Conservation (phyloP, 2,888 invertebrate species). For the Papilio elwesi region DNA sequence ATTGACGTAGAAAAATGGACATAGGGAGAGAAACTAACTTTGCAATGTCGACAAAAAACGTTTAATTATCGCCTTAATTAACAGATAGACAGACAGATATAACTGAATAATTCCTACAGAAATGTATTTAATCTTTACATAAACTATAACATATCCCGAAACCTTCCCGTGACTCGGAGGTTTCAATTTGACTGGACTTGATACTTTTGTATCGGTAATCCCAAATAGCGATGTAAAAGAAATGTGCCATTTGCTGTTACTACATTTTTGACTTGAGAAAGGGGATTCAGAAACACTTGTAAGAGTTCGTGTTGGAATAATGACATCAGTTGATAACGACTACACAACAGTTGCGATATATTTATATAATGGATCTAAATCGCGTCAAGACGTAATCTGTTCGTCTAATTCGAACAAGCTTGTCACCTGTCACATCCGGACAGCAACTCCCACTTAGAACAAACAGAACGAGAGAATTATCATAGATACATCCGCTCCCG, state of each 20-base stretch:
- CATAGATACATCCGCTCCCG: constrained; percentile 13
- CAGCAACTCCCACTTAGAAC: constrained; percentile 19
- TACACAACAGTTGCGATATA: background rate
- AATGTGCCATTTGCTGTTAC: too few species aligned
- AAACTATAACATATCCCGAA: background rate
- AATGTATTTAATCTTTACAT: background rate
- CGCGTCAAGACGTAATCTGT: constrained; percentile 17
- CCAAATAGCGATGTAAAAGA: too few species aligned
- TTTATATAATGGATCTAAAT: constrained; percentile 3
- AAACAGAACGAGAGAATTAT: constrained; percentile 24
- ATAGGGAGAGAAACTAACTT: constrained; percentile 9
- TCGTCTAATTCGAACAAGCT: background rate
- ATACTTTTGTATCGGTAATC: too few species aligned
- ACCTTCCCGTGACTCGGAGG: too few species aligned
- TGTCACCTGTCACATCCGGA: constrained; percentile 9
- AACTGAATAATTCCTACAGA: constrained; percentile 3
- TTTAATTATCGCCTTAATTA: background rate
- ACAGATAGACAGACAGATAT: background rate
- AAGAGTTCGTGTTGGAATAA: too few species aligned
- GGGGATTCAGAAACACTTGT: too few species aligned
- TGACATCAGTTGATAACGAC: background rate
- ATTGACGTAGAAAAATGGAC: constrained; percentile 18
- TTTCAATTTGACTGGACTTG: too few species aligned
- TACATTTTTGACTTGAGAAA: too few species aligned
- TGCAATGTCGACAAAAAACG: background rate